Evolutionary conservation across 2,888 invertebrate genomes (phyloP), one percentile per base, ranked within the genome.

Genomic region (Scotopteryx bipunctaria): DNA sequence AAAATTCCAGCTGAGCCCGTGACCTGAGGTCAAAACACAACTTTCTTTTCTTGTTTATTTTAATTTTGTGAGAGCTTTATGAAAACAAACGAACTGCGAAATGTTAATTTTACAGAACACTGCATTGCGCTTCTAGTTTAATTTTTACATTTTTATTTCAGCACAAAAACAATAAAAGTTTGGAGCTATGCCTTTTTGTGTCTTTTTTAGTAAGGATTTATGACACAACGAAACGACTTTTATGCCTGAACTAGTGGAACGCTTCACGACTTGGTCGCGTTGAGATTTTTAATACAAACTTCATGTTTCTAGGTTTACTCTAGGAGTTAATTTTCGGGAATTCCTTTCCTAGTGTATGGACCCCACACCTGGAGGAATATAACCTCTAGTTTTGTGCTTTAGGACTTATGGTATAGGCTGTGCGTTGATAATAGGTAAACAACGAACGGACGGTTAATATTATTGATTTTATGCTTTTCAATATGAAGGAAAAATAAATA

Each of bases 111-210:
- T 21, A 46, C 21, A 44, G 16, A 35, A 46, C 46, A 42, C 46
- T 41, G 45, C 51, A 52, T 3, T 38, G 42, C 46, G 46, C 36
- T 46, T 3, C 19, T 13, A 33, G 15, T 48, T 52, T 55, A 14
- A 23, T 31, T 45, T 32, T 21, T 35, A 42, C 36, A 32, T 14
- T 48, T 47, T 37, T 25, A n/a, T 32, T 21, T 32, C 21, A 36
- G 19, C 23, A 15, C n/a, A 15, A 29, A 40, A 14, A 21, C 31
- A 33, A 29, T 40, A 15, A 45, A 29, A 40, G 27, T 33, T 29
- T 40, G 27, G 27, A 29, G 16, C 29, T 11, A 40, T 11, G 16
- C 9, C 9, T 9, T 27, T 27, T 27, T 3, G 11, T 27, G 19
- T 27, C 3, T 9, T 27, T n/a, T 25, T 11, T 27, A 11, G 27